Conservation (phyloP, 2,797 vertebrate species). For the Cetoscarus ocellatus region DNA sequence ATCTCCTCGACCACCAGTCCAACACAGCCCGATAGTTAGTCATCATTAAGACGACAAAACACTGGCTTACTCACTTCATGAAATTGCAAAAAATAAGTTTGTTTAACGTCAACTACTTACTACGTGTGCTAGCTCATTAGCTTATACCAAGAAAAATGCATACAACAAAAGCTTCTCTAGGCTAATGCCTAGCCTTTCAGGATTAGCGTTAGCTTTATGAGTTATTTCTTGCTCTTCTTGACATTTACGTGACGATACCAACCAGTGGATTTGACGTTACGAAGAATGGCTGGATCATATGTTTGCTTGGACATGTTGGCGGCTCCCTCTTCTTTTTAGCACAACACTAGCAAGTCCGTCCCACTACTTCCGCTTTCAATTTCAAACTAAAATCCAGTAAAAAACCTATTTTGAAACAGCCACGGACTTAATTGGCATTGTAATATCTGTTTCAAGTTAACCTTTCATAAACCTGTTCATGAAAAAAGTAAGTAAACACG, state of each 20-base stretch:
- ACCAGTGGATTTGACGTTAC: conserved; percentile 9
- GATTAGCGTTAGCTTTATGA: neutral
- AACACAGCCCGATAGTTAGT: neutral
- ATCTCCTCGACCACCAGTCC: neutral
- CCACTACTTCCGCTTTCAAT: conserved; percentile 19
- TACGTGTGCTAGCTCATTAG: conserved; percentile 21
- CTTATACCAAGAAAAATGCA: conserved; percentile 3
- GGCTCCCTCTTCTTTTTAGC: neutral
- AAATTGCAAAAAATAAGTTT: fast-evolving
- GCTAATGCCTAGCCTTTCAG: neutral
- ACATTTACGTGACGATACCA: neutral
- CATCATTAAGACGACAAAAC: neutral
- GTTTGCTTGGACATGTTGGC: conserved; percentile 9
- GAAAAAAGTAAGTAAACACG: too few species aligned
- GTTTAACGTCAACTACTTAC: neutral
- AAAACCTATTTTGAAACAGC: too few species aligned
- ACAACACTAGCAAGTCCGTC: fast-evolving
- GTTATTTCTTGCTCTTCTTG: fast-evolving
- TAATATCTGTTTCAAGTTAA: too few species aligned
- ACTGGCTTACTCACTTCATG: fast-evolving
- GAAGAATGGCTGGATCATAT: conserved; percentile 7
- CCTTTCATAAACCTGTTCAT: too few species aligned
- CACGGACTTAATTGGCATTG: too few species aligned
- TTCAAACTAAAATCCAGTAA: conserved; percentile 33
- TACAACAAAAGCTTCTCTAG: conserved; percentile 11